Base-by-base conservation (phyloP, 2,888 invertebrate genomes). In the Glaucopsyche alexis region DNA sequence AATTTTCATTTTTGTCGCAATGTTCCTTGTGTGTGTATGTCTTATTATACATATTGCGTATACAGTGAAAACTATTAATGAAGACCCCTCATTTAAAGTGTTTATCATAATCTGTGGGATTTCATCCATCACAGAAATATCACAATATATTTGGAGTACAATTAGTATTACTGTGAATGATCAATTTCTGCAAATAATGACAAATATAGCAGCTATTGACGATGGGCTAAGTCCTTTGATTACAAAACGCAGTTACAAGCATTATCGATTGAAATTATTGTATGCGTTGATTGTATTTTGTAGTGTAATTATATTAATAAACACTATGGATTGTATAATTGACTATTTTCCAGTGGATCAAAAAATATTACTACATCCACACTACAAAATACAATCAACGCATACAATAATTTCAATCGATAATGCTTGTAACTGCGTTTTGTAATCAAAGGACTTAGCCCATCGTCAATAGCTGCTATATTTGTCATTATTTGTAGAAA, bases 11-110 rank as follows among this genome's bases (percentile, higher is more conserved):
- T 65, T 40, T 13, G n/a, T 65, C 65, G 14, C 38, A 14, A 65
- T 65, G n/a, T 42, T 65, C n/a, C 38, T 65, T n/a, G 14, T 65
- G 40, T 40, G 65, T 65, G 65, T 65, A 14, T 42, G 7, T 14
- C 7, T 9, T 40, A 9, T 65, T n/a, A 7, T 65, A 9, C 14
- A 7, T 65, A 14, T n/a, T 8, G 65, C n/a, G 14, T 40, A 65
- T 65, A n/a, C 38, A 5, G 13, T 65, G n/a, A 42, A 40, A 14
- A 40, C n/a, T 65, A 40, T 9, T 19, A 0, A 3, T 2, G n/a
- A 40, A 14, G 7, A 8, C 6, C 2, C 4, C 40, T 65, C 9
- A 7, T n/a, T 65, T 0, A n/a, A 40, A n/a, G 65, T 40, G n/a
- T 65, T 29, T 29, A 19, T 60, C 9, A 29, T 60, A 6, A 19